These are phyloP conservation scores for Trididemnum nubilum DNA, from an alignment of 23 tunicate genomes.

Conservation along the genomic window DNA sequence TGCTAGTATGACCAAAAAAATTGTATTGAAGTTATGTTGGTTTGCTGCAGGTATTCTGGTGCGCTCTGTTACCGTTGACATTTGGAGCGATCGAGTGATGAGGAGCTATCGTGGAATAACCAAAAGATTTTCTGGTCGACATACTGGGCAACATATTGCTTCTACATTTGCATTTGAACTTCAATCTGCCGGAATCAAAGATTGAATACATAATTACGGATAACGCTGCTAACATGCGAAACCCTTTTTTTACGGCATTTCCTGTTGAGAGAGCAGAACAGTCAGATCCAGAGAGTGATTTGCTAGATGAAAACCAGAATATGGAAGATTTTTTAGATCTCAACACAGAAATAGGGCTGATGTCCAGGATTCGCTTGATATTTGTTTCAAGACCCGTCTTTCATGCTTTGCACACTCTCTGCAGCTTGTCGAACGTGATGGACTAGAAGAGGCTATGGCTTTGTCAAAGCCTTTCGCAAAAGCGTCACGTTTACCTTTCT, in stretches of 20 bases:
- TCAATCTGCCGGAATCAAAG: background rate
- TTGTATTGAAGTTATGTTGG: background rate
- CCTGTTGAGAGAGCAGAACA: background rate
- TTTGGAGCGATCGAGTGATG: conserved; percentile 21
- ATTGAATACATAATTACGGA: conserved; percentile 1
- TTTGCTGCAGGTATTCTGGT: background rate
- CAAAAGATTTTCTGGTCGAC: conserved; percentile 4
- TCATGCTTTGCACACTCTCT: conserved; percentile 2
- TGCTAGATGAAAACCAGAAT: background rate
- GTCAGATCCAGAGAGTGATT: background rate
- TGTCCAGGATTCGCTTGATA: background rate
- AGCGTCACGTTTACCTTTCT: background rate
- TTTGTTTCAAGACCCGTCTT: background rate
- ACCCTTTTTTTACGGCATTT: conserved; percentile 1
- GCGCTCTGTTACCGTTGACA: background rate
- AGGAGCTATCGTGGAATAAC: conserved; percentile 4
- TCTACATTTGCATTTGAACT: background rate
- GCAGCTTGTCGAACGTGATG: conserved; percentile 11
- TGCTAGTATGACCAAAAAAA: background rate
- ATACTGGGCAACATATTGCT: conserved; percentile 13
- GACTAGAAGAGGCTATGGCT: background rate
- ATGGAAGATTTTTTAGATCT: background rate
- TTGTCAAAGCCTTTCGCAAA: background rate
- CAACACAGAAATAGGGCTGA: background rate
- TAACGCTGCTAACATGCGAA: conserved; percentile 29